Base-by-base conservation (phyloP, 1,140 invertebrate genomes). In the Trinorchestia longiramus region DNA sequence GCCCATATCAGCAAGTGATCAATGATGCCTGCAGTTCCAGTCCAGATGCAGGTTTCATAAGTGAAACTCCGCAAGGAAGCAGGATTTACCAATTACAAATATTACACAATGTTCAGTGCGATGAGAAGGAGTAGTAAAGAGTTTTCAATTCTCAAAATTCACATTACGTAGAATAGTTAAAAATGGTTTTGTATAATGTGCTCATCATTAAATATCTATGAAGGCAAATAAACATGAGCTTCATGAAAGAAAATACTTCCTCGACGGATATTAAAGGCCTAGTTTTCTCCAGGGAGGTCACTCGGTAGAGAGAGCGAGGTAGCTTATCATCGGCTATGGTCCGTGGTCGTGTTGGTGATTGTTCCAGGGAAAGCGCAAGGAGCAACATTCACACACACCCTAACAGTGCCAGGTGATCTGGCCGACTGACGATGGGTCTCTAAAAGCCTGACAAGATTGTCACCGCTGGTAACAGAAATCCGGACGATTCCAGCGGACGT, bases 231-330 rank as follows among this genome's bases (percentile, higher is more conserved):
- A 42, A 90, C n/a, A 36, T 43, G 4, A 3, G 88, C 15, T 90
- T 28, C 8, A 42, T 19, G 15, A 90, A 90, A 90, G 88, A 90
- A 90, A 90, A 41, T 90, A 90, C 36, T 42, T 36, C n/a, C 41
- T 17, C 88, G 43, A 43, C 41, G 43, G 88, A 41, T 42, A 43
- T 90, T 90, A 90, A 15, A 90, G 88, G 88, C 88, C 88, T 90
- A 90, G 88, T 90, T 90, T 90, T 90, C 88, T 90, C 88, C 88
- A 90, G 23, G 88, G 88, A 43, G 88, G 88, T 90, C 88, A 90
- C 88, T 90, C 4, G 36, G 11, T 90, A 28, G 88, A 90, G 88
- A 90, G 88, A 90, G 88, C 43, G 88, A 90, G 88, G 88, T 15
- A 4, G 11, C 4, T 90, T 36, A 90, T 43, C 88, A 90, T 43